Conservation (phyloP, 1,140 invertebrate genomes). For the Matsumurasca onukii region DNA sequence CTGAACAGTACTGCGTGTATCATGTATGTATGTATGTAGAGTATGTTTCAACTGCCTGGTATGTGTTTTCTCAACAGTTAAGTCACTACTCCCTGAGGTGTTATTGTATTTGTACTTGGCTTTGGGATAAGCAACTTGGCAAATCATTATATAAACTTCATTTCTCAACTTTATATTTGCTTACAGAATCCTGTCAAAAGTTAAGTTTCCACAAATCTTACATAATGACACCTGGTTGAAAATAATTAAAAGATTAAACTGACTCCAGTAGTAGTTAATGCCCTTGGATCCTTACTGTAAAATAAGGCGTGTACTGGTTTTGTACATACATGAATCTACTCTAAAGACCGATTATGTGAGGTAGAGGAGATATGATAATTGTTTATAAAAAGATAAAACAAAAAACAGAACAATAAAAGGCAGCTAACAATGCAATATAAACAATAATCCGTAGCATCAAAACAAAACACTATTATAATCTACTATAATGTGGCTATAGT, state of each 20-base stretch:
- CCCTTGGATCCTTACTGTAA: conserved; percentile 24
- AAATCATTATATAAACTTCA: too few species aligned
- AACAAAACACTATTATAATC: conserved; percentile 32
- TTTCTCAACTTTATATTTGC: too few species aligned
- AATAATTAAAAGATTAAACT: conserved; percentile 20
- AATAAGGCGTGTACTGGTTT: conserved; percentile 14
- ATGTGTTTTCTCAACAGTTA: conserved; percentile 5
- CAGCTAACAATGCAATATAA: conserved; percentile 21
- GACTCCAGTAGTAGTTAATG: conserved; percentile 16
- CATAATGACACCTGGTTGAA: conserved; percentile 26
- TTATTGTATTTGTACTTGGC: conserved; percentile 7
- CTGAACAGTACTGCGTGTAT: too few species aligned
- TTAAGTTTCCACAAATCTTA: background rate
- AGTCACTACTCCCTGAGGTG: conserved; percentile 17
- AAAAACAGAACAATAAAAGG: conserved; percentile 26
- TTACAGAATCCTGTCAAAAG: background rate
- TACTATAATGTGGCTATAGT: conserved; percentile 30
- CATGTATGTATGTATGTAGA: too few species aligned
- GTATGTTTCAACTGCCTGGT: background rate
- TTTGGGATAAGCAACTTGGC: conserved; percentile 11
- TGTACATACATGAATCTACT: conserved; percentile 23
- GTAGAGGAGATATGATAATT: conserved; percentile 25
- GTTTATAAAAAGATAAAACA: conserved; percentile 17
- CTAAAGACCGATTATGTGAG: conserved; percentile 29
- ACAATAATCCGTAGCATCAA: conserved; percentile 22